Evolutionary conservation across 2,888 invertebrate species (phyloP).

Genomic region (Harpalus rufipes): DNA sequence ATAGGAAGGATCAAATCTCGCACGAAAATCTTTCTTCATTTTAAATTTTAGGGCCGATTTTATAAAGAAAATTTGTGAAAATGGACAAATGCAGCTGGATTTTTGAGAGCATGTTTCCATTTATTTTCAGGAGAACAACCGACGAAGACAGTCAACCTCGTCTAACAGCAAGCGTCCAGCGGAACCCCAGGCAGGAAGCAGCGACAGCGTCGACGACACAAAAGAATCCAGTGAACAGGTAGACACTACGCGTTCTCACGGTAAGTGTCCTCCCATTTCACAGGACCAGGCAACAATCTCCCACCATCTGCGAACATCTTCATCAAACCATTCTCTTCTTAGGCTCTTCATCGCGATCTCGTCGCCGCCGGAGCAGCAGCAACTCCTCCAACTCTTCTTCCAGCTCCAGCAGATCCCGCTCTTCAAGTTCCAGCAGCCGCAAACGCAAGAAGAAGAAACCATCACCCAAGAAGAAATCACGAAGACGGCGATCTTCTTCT

Average conservation of each 20-base stretch:
- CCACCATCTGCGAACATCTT: background rate
- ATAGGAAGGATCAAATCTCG: too few species aligned
- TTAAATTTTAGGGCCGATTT: too few species aligned
- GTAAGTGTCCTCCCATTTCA: conserved; percentile 71
- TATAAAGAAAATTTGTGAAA: too few species aligned
- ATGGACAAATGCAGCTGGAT: background rate
- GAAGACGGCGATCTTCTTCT: conserved; percentile 59
- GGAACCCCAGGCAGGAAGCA: conserved; percentile 69
- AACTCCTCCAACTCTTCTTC: conserved; percentile 36
- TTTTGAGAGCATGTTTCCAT: too few species aligned
- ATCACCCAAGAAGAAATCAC: conserved; percentile 61
- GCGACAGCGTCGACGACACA: conserved; percentile 75
- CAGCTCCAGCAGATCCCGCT: conserved; percentile 53
- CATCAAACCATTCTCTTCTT: conserved; percentile 15
- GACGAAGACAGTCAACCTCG: conserved; percentile 16
- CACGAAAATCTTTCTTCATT: too few species aligned
- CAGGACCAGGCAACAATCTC: background rate
- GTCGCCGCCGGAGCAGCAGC: conserved; percentile 64
- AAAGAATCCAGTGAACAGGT: conserved; percentile 77
- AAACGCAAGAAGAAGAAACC: conserved; percentile 64
- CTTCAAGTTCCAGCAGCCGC: conserved; percentile 7
- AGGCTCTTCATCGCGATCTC: conserved; percentile 44
- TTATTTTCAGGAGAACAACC: conserved; percentile 12
- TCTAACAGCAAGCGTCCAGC: conserved; percentile 26
- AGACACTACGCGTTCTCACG: conserved; percentile 74